Percentiles rank a stretch among this genome's conserved stretches.
These are phyloP conservation scores for Lagopus leucura DNA, from an alignment of 2,113 vertebrate species.

Conservation along the genomic window DNA sequence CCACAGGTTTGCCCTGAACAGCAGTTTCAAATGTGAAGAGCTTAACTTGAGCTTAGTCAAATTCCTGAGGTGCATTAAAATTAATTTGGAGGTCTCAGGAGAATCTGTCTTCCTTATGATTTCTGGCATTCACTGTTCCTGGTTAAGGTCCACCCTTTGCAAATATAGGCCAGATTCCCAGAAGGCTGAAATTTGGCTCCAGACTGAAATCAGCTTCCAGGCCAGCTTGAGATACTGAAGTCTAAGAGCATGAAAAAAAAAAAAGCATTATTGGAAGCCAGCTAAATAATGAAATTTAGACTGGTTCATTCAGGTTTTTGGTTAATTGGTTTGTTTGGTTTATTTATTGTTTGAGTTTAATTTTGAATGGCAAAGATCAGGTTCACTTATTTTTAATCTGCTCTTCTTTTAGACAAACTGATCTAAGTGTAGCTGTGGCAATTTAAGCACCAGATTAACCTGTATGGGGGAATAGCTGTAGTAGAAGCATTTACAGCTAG, in stretches of 20 bases:
- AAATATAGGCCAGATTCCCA: slow-evolving; percentile 8
- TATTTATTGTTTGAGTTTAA: background rate
- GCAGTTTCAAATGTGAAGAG: background rate
- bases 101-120: background rate
- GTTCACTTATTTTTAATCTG: background rate
- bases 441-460: background rate
- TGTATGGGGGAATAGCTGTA: background rate
- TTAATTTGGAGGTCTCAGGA: slow-evolving; percentile 55
- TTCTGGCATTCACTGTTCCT: slow-evolving; percentile 1
- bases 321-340: background rate
- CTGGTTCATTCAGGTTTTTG: background rate
- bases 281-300: slow-evolving; percentile 4
- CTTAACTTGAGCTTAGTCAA: slow-evolving; percentile 37
- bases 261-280: background rate
- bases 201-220: background rate
- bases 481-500: background rate
- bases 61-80: slow-evolving; percentile 51
- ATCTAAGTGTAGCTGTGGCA: background rate
- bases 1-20: slow-evolving; percentile 9
- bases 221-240: background rate
- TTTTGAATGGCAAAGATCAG: background rate
- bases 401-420: background rate
- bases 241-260: background rate
- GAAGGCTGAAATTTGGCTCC: slow-evolving; percentile 6
- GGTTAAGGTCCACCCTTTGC: background rate